These are phyloP conservation scores for Chrysolina americana DNA, from an alignment of 2,888 invertebrate species.

Conservation along the genomic window DNA sequence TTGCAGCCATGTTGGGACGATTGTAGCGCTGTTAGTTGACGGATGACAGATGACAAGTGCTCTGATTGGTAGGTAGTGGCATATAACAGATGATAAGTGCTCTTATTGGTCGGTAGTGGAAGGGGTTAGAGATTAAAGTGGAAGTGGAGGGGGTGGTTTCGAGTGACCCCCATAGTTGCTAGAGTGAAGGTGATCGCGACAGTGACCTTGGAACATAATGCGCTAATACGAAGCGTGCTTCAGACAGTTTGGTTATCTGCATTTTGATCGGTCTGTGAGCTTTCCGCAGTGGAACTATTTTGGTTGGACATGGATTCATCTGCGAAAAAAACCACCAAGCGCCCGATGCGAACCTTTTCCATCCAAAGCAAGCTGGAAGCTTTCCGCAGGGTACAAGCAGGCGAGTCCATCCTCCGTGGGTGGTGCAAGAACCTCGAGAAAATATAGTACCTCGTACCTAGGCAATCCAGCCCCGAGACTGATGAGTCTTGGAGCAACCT, in stretches of 20 bases:
- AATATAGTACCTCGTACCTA: slow-evolving; percentile 79
- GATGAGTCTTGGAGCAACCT: slow-evolving; percentile 71
- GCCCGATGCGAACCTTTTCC: slow-evolving; percentile 84
- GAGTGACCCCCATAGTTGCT: slow-evolving; percentile 50
- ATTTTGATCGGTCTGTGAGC: slow-evolving; percentile 60
- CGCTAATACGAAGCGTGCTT: slow-evolving; percentile 53
- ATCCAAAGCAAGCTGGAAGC: slow-evolving; percentile 81
- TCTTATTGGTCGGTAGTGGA: too few species aligned
- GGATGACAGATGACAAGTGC: too few species aligned
- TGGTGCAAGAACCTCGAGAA: slow-evolving; percentile 93
- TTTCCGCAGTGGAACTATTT: slow-evolving; percentile 59
- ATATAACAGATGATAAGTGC: too few species aligned
- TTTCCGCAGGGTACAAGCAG: slow-evolving; percentile 86
- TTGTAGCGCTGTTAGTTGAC: too few species aligned
- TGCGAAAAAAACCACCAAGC: slow-evolving; percentile 79
- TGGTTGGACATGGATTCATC: slow-evolving; percentile 11
- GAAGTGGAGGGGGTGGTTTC: too few species aligned
- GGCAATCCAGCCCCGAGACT: slow-evolving; percentile 81
- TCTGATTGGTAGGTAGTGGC: too few species aligned
- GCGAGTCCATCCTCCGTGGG: slow-evolving; percentile 89
- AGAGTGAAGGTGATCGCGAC: slow-evolving; percentile 69
- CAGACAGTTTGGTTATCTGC: slow-evolving; percentile 46
- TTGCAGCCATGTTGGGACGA: too few species aligned
- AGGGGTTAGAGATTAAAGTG: too few species aligned
- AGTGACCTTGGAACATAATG: too few species aligned